Evolutionary conservation across 2,113 vertebrate species (phyloP).

Genomic region (Seriola quinqueradiata): DNA sequence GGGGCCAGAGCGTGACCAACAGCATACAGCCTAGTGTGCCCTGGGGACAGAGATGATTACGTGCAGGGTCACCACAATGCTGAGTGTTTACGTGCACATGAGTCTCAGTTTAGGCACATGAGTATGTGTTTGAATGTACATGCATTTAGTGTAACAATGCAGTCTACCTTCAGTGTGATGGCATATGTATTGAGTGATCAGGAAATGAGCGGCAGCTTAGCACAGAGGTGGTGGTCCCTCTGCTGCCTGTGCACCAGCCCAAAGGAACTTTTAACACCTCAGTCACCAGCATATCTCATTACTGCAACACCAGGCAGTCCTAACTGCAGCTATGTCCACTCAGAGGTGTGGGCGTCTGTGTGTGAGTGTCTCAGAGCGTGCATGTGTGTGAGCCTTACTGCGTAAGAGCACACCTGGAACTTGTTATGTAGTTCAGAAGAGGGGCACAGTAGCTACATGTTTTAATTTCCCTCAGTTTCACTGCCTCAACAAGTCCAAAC

Average conservation of each 20-base stretch:
- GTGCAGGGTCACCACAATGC: slow-evolving; percentile 53
- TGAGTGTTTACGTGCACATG: neutral
- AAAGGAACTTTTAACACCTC: slow-evolving; percentile 72
- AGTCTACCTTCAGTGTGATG: neutral
- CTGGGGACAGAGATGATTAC: slow-evolving; percentile 53
- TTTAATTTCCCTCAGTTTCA: slow-evolving; percentile 60
- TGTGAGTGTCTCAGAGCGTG: slow-evolving; percentile 21
- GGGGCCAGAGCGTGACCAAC: slow-evolving; percentile 73
- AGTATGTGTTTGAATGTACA: neutral
- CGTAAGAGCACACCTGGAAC: slow-evolving; percentile 66
- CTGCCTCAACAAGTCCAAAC: slow-evolving; percentile 48
- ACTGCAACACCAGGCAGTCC: slow-evolving; percentile 30
- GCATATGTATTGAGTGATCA: slow-evolving; percentile 20
- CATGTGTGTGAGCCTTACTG: slow-evolving; percentile 9
- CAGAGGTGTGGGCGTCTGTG: slow-evolving; percentile 51
- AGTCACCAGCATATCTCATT: slow-evolving; percentile 62
- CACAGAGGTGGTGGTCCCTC: slow-evolving; percentile 59
- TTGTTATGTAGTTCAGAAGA: slow-evolving; percentile 68
- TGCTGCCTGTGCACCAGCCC: slow-evolving; percentile 51
- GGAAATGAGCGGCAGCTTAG: slow-evolving; percentile 54
- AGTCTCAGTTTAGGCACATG: neutral
- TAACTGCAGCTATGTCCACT: slow-evolving; percentile 48
- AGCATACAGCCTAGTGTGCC: slow-evolving; percentile 51
- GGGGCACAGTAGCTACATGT: slow-evolving; percentile 63
- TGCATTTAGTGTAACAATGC: slow-evolving; percentile 4